Conservation (phyloP, 2,113 vertebrate genomes). For the Taurulus bubalis region DNA sequence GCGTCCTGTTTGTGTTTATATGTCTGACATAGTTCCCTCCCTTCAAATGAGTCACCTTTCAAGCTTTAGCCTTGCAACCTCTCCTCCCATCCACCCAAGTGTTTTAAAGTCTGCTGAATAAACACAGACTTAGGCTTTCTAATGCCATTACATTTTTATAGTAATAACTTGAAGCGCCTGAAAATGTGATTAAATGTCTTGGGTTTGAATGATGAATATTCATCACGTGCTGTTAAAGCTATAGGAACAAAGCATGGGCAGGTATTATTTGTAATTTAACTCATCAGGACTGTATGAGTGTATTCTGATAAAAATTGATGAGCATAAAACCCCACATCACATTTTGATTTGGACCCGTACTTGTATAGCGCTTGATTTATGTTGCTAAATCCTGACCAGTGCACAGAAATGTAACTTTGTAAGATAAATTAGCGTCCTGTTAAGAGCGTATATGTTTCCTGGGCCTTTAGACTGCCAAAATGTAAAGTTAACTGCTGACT, state of each 20-base stretch:
- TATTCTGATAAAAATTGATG: background rate
- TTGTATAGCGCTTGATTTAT: too few species aligned
- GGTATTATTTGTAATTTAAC: background rate
- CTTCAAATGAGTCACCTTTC: background rate
- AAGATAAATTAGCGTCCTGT: background rate
- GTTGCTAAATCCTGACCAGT: background rate
- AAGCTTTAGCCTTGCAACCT: background rate
- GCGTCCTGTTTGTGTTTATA: conserved; percentile 17
- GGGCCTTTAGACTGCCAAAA: background rate
- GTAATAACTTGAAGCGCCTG: background rate
- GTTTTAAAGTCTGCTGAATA: background rate
- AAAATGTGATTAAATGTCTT: background rate
- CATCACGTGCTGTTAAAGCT: background rate
- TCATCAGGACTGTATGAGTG: background rate
- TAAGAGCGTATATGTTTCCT: background rate
- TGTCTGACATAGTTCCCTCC: background rate
- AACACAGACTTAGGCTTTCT: background rate
- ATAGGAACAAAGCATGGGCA: background rate
- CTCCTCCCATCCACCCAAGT: background rate
- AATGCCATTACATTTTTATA: background rate
- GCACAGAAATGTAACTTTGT: background rate
- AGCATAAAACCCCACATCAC: background rate
- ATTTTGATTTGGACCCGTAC: background rate
- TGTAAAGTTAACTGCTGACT: background rate
- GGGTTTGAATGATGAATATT: background rate